phyloP scores from a whole-genome alignment of 2,888 invertebrate species.

The Acronicta psi region DNA sequence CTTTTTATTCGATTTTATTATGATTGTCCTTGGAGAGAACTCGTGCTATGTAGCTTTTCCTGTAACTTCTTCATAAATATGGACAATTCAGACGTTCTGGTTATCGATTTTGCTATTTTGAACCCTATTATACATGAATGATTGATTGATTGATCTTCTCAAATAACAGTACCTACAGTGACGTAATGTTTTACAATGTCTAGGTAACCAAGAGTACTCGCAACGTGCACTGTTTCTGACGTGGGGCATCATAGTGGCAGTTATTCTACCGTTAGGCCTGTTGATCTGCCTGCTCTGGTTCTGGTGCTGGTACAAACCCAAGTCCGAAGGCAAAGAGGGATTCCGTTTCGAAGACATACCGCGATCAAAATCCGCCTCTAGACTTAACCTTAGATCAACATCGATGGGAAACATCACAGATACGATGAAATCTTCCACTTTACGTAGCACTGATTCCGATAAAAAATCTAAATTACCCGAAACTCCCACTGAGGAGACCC shows the following conservation, averaged over 20 bases:
- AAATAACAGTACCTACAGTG: constrained; percentile 14
- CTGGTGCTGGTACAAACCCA: constrained; percentile 89
- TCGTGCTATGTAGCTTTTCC: too few relatives aligned
- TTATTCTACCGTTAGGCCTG: constrained; percentile 91
- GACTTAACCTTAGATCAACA: constrained; percentile 87
- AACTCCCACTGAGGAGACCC: constrained; percentile 78
- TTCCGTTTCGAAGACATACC: constrained; percentile 88
- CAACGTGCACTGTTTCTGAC: constrained; percentile 93
- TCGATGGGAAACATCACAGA: constrained; percentile 88
- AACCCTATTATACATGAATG: too few relatives aligned
- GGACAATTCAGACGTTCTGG: too few relatives aligned
- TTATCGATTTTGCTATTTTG: too few relatives aligned
- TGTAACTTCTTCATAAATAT: too few relatives aligned
- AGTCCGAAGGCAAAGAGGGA: constrained; percentile 88
- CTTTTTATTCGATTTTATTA: too few relatives aligned
- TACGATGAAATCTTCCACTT: constrained; percentile 82
- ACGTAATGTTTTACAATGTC: constrained; percentile 62
- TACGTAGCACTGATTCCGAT: constrained; percentile 77
- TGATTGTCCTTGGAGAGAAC: too few relatives aligned
- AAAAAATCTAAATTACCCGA: constrained; percentile 75
- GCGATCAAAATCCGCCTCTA: constrained; percentile 89
- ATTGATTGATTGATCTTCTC: background rate
- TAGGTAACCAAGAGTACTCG: constrained; percentile 91
- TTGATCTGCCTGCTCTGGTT: constrained; percentile 90
- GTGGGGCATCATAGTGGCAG: constrained; percentile 92